Evolutionary conservation across 1,140 invertebrate genomes (phyloP), one percentile per base, ranked within the genome.

Genomic region (Heliconius hewitsoni): DNA sequence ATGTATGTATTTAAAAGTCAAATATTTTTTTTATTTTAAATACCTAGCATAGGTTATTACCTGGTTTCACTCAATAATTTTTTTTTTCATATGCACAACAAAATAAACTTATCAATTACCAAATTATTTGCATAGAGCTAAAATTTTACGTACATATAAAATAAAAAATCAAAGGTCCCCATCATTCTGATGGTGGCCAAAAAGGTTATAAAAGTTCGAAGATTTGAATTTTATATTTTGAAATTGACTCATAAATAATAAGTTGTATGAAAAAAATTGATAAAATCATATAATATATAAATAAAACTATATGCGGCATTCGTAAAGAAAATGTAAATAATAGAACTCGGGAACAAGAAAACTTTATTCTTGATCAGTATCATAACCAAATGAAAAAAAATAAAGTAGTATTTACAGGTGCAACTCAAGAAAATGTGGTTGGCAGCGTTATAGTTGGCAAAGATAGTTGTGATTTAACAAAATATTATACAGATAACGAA

Each of bases 401-500:
- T 16, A 71, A 71, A 34, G 37, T 71, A n/a, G 34, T 27, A 8
- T 71, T 71, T 71, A n/a, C 71, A 27, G 11, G 11, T 66, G 27
- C 23, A 39, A 19, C 34, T 8, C 77, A 34, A 71, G 82, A 86
- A 37, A 88, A 89, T 81, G 90, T 83, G 46, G 84, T 85, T 55
- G 87, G 82, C 34, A 87, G 83, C 82, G 60, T 88, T 16, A 72
- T 88, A 11, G 83, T 84, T 11, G 84, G 83, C 23, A 84, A 86
- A 79, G 87, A 87, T 57, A 86, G 75, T 1, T 86, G 89, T 16
- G 90, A 89, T 77, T 42, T 87, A n/a, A 50, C 76, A 34, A 79
- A 84, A n/a, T 89, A 87, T 19, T 91, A 88, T 77, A 89, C 87
- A 11, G 85, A 91, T 79, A 86, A 86, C 3, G 88, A 89, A 71